A percentile compares a stretch with the other conserved stretches of the same genome.
Evolutionary conservation across 2,888 invertebrate genomes (phyloP).

Genomic region (Clostera curtula): DNA sequence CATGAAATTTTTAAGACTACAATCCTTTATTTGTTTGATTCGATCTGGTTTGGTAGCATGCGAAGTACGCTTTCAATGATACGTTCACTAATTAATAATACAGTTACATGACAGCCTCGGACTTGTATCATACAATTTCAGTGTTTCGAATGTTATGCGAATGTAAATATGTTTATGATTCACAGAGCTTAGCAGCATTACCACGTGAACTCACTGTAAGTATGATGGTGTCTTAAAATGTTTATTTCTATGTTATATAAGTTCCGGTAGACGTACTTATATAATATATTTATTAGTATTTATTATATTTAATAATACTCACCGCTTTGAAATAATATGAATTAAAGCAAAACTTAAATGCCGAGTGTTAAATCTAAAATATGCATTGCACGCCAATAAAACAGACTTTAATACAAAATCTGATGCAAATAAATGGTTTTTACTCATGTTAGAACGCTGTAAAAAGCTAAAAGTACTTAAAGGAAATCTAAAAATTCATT

Average conservation of each 20-base stretch:
- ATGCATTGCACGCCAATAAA: too few relatives aligned
- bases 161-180: constrained; percentile 74
- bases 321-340: too few relatives aligned
- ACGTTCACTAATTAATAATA: constrained; percentile 18
- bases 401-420: too few relatives aligned
- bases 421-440: too few relatives aligned
- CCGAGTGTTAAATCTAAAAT: too few relatives aligned
- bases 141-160: constrained; percentile 32
- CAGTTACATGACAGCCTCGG: constrained; percentile 20
- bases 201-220: constrained; percentile 88
- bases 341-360: too few relatives aligned
- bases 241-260: constrained; percentile 5
- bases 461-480: too few relatives aligned
- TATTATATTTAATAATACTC: too few relatives aligned
- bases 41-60: constrained; percentile 21
- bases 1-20: constrained; percentile 6
- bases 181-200: constrained; percentile 88
- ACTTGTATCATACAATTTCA: constrained; percentile 32
- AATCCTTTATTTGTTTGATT: constrained; percentile 12
- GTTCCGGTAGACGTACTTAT: too few relatives aligned
- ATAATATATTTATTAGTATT: too few relatives aligned
- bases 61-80: constrained; percentile 24
- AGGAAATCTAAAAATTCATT: constrained; percentile 2
- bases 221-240: constrained; percentile 40
- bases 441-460: too few relatives aligned